These are phyloP conservation scores for Protodeltote pygarga DNA, from an alignment of 2,888 invertebrate genomes.

Conservation along the genomic window DNA sequence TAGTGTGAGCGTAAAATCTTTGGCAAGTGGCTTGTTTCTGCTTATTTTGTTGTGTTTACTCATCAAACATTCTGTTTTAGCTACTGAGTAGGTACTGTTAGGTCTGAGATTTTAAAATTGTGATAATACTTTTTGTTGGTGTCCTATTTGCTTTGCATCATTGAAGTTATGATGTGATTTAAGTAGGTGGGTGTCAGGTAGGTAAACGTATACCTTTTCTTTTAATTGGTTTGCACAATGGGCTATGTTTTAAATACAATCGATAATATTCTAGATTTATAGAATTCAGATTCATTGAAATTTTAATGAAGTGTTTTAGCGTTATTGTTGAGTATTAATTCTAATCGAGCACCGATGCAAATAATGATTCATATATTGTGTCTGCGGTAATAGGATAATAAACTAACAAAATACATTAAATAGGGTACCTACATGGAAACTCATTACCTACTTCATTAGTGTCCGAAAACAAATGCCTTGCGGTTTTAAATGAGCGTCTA, in stretches of 20 bases:
- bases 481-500: constrained; percentile 49
- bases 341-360: constrained; percentile 10
- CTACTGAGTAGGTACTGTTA: constrained; percentile 62
- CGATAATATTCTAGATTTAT: no score
- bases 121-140: constrained; percentile 57
- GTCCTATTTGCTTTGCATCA: constrained; percentile 54
- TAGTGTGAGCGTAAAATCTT: constrained; percentile 60
- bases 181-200: constrained; percentile 36
- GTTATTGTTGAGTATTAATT: constrained; percentile 4
- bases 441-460: no score
- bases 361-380: no score
- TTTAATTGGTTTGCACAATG: constrained; percentile 2
- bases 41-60: constrained; percentile 71
- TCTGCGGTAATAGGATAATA: constrained; percentile 30
- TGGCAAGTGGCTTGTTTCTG: constrained; percentile 58
- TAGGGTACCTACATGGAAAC: constrained; percentile 22
- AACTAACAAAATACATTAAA: constrained; percentile 30
- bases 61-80: constrained; percentile 59
- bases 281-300: no score
- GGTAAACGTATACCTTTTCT: no score
- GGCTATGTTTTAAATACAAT: no score
- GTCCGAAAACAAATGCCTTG: constrained; percentile 48
- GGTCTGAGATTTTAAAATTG: constrained; percentile 60
- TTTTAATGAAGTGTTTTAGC: no score
- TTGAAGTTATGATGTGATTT: no score